Percentiles rank a stretch among this genome's conserved stretches.
Evolutionary conservation across 2,797 vertebrate genomes (phyloP).

Genomic region (Threskiornis aethiopicus): DNA sequence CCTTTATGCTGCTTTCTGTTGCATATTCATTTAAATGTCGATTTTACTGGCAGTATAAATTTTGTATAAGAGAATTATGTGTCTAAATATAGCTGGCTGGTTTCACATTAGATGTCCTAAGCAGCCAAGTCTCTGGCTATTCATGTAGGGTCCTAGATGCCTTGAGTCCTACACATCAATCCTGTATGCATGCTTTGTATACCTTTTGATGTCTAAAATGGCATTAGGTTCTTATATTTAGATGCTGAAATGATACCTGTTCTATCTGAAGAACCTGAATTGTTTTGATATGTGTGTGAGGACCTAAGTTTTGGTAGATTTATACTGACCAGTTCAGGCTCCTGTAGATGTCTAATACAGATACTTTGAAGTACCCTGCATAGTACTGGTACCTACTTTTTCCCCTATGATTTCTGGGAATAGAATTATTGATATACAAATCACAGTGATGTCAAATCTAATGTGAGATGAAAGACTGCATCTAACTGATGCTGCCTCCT

Average conservation of each 20-base stretch:
- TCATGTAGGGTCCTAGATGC: not conserved
- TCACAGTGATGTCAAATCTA: not conserved
- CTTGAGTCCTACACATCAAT: not conserved
- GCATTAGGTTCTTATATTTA: not conserved
- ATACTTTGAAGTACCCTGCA: not conserved
- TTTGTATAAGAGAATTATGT: not conserved
- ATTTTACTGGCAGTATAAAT: not conserved
- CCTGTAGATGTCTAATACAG: not conserved
- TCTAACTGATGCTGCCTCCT: not conserved
- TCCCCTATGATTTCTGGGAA: not conserved
- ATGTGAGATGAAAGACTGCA: not conserved
- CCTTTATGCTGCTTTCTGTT: not conserved
- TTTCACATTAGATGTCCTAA: not conserved
- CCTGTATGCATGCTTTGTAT: not conserved
- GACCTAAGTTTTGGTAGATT: not conserved
- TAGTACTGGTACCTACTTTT: not conserved
- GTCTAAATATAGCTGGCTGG: not conserved
- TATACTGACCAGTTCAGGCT: not conserved
- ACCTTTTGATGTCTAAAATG: not conserved
- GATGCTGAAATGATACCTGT: not conserved
- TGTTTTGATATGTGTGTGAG: accelerated
- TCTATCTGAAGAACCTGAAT: not conserved
- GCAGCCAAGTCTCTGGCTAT: not conserved
- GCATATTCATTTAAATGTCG: not conserved
- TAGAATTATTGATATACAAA: not conserved